These are phyloP conservation scores for Tanaodytes sp. DNA, from an alignment of 2,888 invertebrate species.

Conservation along the genomic window DNA sequence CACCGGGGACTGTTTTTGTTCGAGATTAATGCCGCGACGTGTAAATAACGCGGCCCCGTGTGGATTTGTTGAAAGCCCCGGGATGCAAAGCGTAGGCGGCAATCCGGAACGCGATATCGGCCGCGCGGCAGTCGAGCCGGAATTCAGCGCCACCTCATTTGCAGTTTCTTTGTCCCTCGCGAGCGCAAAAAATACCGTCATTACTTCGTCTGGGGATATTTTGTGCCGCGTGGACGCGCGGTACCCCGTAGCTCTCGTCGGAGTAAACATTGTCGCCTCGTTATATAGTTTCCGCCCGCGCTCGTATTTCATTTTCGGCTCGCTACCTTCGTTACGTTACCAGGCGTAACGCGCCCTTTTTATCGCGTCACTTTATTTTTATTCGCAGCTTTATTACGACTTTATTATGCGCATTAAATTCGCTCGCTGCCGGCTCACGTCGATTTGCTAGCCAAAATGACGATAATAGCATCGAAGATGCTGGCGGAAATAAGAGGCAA, in stretches of 20 bases:
- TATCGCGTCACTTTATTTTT: constrained; percentile 50
- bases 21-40: too few relatives aligned
- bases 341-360: constrained; percentile 38
- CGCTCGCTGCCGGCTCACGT: constrained; percentile 40
- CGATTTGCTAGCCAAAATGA: constrained; percentile 48
- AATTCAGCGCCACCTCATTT: constrained; percentile 1
- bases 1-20: not conserved
- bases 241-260: too few relatives aligned
- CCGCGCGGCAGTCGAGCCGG: too few relatives aligned
- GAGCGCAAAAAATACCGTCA: constrained; percentile 26
- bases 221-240: too few relatives aligned
- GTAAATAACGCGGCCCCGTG: too few relatives aligned
- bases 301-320: constrained; percentile 46
- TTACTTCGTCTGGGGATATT: constrained; percentile 9
- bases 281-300: constrained; percentile 55
- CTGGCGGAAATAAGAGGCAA: constrained; percentile 40
- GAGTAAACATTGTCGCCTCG: constrained; percentile 63
- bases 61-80: too few relatives aligned
- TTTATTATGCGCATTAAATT: constrained; percentile 50
- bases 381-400: constrained; percentile 51
- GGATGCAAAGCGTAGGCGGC: too few relatives aligned
- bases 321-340: constrained; percentile 39
- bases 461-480: constrained; percentile 40
- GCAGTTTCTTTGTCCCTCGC: constrained; percentile 15
- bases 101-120: not conserved